Conservation (phyloP, 2,113 vertebrate genomes). For the Sinocyclocheilus grahami region DNA sequence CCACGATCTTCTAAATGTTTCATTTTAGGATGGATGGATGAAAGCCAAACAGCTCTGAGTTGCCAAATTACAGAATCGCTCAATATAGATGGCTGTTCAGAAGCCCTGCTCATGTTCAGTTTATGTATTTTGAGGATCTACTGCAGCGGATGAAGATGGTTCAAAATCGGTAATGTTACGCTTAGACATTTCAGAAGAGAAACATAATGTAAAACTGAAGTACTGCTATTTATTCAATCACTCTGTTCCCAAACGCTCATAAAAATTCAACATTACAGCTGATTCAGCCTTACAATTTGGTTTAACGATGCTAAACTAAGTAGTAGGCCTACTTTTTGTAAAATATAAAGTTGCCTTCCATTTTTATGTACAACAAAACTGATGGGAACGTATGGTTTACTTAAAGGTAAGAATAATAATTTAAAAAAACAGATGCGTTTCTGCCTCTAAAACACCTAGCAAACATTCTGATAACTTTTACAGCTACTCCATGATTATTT, state of each 20-base stretch:
- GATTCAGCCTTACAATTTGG: neutral
- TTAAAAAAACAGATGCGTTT: neutral
- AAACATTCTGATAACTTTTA: neutral
- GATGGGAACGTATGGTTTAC: neutral
- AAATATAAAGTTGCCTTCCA: neutral
- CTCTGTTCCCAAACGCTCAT: neutral
- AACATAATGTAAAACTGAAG: neutral
- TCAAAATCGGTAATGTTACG: neutral
- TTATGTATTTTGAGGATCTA: neutral
- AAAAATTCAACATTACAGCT: neutral
- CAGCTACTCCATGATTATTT: neutral
- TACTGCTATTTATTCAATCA: conserved; percentile 3
- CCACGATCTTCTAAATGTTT: neutral
- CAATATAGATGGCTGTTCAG: neutral
- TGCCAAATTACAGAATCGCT: conserved; percentile 16
- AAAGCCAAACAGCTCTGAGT: neutral
- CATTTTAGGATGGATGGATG: neutral
- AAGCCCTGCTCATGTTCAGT: neutral
- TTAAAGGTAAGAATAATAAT: neutral
- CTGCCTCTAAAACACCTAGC: neutral
- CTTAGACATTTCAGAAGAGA: neutral
- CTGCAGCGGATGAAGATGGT: neutral
- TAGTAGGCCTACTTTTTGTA: neutral
- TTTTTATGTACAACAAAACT: neutral
- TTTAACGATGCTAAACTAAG: neutral